Base-by-base conservation (phyloP, 2,888 invertebrate genomes). In the Chymomyza fuscimana region DNA sequence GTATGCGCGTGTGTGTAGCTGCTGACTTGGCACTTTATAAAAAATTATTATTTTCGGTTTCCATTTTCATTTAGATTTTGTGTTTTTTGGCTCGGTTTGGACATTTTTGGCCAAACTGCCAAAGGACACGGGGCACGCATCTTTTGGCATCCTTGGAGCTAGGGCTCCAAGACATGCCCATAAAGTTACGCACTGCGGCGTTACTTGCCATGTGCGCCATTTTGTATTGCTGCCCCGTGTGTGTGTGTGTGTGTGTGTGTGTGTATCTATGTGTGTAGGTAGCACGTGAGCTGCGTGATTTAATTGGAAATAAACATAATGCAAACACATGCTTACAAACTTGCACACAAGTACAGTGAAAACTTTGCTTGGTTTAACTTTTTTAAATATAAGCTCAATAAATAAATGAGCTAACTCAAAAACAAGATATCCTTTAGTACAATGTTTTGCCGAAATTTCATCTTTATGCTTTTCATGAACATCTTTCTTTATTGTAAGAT, bases 111-210 rank as follows among this genome's bases (percentile, higher is more conserved):
- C 58, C 58, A 58, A 22, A 58, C 40, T 46, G 40, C 40, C 40
- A 46, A 46, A 46, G 40, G 40, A 46, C 40, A 46, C 12, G 40
- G 40, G 12, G 40, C 40, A 46, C 40, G 40, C 40, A 46, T 46
- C 40, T 46, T 46, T 46, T 46, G 40, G 40, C 40, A 46, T 46
- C 40, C 40, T 12, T 46, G 40, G 1, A 12, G 40, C 40, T 46
- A 46, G 3, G 40, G 40, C 40, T 46, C 12, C 40, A 46, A 46
- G 40, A 46, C 40, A 46, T 46, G 10, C 40, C 52, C 56, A 46
- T 29, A 86, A 87, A 81, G 80, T 86, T 86, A 88, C 88, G 84
- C 88, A 85, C 80, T 85, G 84, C 88, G 84, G 77, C 87, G 79
- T 87, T 78, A 80, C 76, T 72, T 65, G 54, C 66, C 59, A 59